Evolutionary conservation across 2,113 vertebrate genomes (phyloP).

Genomic region (Lycocorax pyrrhopterus): DNA sequence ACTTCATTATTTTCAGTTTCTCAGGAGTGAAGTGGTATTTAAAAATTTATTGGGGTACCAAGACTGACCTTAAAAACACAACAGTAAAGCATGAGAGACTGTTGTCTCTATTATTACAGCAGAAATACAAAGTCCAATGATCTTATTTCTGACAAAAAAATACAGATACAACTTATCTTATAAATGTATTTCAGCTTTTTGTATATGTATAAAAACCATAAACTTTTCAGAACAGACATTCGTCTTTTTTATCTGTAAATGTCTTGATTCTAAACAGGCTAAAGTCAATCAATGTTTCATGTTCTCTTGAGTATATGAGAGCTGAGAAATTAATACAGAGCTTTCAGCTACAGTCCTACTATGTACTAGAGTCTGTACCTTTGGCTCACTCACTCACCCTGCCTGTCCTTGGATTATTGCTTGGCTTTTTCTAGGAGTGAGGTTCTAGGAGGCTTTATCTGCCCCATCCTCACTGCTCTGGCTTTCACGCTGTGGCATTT

Average conservation of each 20-base stretch:
- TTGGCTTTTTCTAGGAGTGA: neutral
- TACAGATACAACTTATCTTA: neutral
- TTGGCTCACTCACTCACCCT: neutral
- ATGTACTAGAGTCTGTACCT: neutral
- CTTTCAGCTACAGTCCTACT: neutral
- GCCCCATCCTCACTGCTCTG: neutral
- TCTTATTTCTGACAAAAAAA: neutral
- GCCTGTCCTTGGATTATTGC: neutral
- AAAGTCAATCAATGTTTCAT: neutral
- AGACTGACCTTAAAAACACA: neutral
- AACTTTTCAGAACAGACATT: neutral
- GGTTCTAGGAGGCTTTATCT: neutral
- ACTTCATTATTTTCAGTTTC: neutral
- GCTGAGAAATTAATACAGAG: neutral
- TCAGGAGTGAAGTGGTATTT: neutral
- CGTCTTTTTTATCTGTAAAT: neutral
- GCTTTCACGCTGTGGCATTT: neutral
- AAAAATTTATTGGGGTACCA: neutral
- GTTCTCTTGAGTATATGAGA: neutral
- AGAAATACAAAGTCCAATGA: neutral
- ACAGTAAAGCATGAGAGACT: neutral
- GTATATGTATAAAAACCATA: neutral
- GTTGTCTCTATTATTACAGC: neutral
- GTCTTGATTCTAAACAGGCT: neutral
- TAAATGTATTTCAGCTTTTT: neutral